Base-by-base conservation (phyloP, 1,140 invertebrate species). In the Drosophila oshimai region DNA sequence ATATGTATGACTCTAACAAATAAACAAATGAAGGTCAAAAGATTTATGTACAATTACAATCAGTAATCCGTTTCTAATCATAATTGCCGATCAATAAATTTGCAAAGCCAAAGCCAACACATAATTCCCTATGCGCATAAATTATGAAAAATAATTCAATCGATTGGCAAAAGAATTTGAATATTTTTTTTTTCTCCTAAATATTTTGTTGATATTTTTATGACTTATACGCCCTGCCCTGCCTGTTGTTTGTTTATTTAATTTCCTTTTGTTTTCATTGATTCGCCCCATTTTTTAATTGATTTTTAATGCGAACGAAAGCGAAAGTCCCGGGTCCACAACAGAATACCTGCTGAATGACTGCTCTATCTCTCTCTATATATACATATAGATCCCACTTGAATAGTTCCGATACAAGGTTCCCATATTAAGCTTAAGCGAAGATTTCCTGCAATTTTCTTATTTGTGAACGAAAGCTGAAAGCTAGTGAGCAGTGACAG, bases 391-490 rank as follows among this genome's bases (percentile, higher is more conserved):
- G n/a, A 44, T 6, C 22, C 10, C 28, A 29, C 28, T 17, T 20
- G 33, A 49, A 47, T 49, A 24, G 58, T 61, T 53, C 12, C 47
- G 37, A 39, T 41, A 31, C 55, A 60, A 62, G 42, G 57, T 77
- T 74, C 53, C 36, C n/a, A n/a, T 20, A 74, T 74, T 64, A 53
- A 46, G 60, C 55, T 73, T 83, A 77, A 83, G 78, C 78, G 78
- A 83, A 74, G 74, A 77, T 74, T 83, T 83, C 74, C 79, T 84
- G 79, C 70, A 79, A 84, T 84, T 84, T 83, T 84, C 79, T 54
- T 51, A 83, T 74, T 84, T 78, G 47, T 33, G 58, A 60, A 37
- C 58, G n/a, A 49, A 31, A 12, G 20, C 12, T 9, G 7, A 18
- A 22, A 3, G 12, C 17, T 6, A 12, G 26, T 10, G 17, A 10